phyloP scores from a whole-genome alignment of 2,113 vertebrate genomes.

The Petrocephalus zakoni region DNA sequence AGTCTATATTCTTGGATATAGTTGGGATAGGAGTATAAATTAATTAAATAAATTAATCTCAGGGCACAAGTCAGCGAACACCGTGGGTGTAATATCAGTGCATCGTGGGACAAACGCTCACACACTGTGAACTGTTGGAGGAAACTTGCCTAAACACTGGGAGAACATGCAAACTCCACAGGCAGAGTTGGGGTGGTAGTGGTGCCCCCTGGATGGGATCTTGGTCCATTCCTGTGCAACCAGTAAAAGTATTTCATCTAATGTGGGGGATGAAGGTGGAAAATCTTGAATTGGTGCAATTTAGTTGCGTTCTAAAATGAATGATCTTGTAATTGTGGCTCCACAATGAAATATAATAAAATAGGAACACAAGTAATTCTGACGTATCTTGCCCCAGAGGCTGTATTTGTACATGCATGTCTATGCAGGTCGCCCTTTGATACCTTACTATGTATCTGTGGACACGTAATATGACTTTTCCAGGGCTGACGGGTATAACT shows the following conservation, averaged over 20 bases:
- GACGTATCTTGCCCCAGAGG: neutral
- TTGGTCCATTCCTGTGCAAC: neutral
- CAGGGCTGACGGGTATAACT: neutral
- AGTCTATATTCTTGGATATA: neutral
- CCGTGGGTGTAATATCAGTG: neutral
- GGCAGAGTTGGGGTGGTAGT: neutral
- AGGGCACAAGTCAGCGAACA: neutral
- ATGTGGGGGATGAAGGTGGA: neutral
- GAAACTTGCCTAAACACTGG: neutral
- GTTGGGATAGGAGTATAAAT: neutral
- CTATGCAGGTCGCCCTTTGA: neutral
- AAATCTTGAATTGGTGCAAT: neutral
- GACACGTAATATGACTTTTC: neutral
- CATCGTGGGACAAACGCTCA: neutral
- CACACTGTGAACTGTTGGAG: neutral
- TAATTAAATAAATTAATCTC: neutral
- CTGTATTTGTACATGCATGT: neutral
- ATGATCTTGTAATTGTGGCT: no score
- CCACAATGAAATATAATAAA: no score
- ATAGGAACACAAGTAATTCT: neutral
- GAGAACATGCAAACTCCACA: neutral
- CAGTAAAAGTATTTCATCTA: neutral
- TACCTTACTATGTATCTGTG: neutral
- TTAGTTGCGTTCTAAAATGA: slow-evolving; percentile 8
- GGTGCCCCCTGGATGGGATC: neutral